phyloP scores from a whole-genome alignment of 2,113 vertebrate species.

The Paradoxurus hermaphroditus region DNA sequence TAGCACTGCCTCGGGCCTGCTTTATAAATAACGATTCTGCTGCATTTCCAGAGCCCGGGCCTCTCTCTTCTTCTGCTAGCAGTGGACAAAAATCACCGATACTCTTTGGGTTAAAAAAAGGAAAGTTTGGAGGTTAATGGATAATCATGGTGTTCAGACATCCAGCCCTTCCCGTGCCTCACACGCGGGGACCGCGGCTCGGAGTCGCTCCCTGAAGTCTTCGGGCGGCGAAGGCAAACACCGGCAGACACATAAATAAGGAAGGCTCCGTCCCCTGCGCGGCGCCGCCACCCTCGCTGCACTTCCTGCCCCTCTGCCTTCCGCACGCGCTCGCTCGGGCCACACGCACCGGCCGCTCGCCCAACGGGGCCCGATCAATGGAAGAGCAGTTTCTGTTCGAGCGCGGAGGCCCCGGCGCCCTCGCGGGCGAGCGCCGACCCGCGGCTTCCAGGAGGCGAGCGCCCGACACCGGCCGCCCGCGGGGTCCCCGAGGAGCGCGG shows the following conservation, averaged over 20 bases:
- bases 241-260: constrained; percentile 78
- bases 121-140: constrained; percentile 77
- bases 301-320: constrained; percentile 69
- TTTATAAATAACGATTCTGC: constrained; percentile 77
- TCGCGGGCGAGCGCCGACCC: background rate
- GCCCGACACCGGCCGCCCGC: background rate
- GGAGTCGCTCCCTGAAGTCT: constrained; percentile 77
- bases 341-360: constrained; percentile 32
- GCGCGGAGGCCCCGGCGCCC: background rate
- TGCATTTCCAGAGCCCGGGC: constrained; percentile 75
- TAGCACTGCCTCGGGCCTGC: constrained; percentile 44
- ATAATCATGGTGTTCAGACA: constrained; percentile 70
- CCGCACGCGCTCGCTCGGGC: constrained; percentile 53
- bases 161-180: constrained; percentile 70
- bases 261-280: constrained; percentile 30
- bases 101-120: constrained; percentile 79
- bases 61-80: constrained; percentile 55
- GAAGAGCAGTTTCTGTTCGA: background rate
- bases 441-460: constrained; percentile 38
- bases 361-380: constrained; percentile 8
- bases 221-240: constrained; percentile 78
- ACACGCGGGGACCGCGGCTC: constrained; percentile 64
- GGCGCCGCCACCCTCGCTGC: constrained; percentile 49
- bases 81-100: constrained; percentile 78
- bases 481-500: background rate